Base-by-base conservation (phyloP, 2,797 vertebrate species). In the Lophotriccus pileatus region DNA sequence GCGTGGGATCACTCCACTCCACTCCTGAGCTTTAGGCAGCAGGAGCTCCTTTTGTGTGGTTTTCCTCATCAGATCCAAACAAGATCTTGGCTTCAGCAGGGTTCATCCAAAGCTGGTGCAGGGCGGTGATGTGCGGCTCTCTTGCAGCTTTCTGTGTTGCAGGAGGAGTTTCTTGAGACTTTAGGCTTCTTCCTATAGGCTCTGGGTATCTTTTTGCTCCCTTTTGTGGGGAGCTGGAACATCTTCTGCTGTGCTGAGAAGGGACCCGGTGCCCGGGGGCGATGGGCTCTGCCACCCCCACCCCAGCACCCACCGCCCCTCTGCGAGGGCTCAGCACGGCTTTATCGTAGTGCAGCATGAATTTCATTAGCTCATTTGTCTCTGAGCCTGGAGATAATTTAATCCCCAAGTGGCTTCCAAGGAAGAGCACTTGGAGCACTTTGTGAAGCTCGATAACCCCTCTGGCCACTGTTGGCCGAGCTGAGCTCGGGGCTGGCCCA, bases 341-440 rank as follows among this genome's bases (percentile, higher is more conserved):
- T 37, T 76, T 60, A 59, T 62, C 87, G 11, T 69, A 52, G 87
- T 66, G 84, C 96, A 88, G 79, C 92, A 68, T 25, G 91, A 56
- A 80, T 96, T 95, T 90, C 92, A 82, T 94, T 59, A 90, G 84
- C 90, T 96, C 84, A 0, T 96, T 96, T 96, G 88, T 95, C 89
- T 82, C 85, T 22, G 93, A 94, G 93, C 93, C 93, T 39, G 32
- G 86, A 94, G 95, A 90, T 87, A 78, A 67, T 95, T 96, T 77
- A 91, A 95, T 90, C 84, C 68, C 19, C 39, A 78, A 36, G 58
- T 73, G 83, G 76, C 1, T 79, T 64, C 79, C 73, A 62, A 93
- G 85, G 79, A 76, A 21, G 66, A 93, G 87, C 24, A 6, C 0
- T 52, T 52, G 50, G 50, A 52, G 50, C 50, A 30, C 60, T 88